Evolutionary conservation across 2,113 vertebrate genomes (phyloP).

Genomic region (Centropristis striata): DNA sequence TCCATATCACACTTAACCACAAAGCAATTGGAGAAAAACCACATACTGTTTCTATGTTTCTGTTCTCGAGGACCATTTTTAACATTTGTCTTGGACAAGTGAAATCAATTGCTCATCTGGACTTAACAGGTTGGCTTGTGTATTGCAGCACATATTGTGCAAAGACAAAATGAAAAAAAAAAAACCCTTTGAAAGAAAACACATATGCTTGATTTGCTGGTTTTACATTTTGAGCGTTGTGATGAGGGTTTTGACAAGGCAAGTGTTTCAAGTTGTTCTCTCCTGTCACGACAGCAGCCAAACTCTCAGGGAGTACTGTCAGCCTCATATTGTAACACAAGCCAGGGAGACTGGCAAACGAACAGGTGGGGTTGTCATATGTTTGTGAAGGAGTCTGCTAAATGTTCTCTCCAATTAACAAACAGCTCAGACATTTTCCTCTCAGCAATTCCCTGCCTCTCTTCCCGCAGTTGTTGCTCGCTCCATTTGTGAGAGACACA

Average conservation of each 20-base stretch:
- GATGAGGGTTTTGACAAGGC: slow-evolving; percentile 58
- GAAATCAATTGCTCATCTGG: slow-evolving; percentile 15
- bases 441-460: slow-evolving; percentile 27
- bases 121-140: not conserved
- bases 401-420: slow-evolving; percentile 77
- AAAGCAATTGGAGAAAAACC: slow-evolving; percentile 2
- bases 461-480: slow-evolving; percentile 20
- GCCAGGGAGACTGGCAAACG: slow-evolving; percentile 61
- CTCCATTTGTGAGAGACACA: slow-evolving; percentile 48
- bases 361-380: slow-evolving; percentile 79
- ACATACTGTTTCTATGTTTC: not conserved
- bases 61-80: not conserved
- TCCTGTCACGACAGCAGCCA: slow-evolving; percentile 62
- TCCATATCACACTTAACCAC: slow-evolving; percentile 7
- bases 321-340: slow-evolving; percentile 57
- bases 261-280: slow-evolving; percentile 57
- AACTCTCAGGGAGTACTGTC: slow-evolving; percentile 67
- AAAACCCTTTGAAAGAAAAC: slow-evolving; percentile 11
- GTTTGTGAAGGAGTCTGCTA: slow-evolving; percentile 68
- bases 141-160: not conserved
- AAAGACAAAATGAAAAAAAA: slow-evolving; percentile 4
- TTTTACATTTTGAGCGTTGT: slow-evolving; percentile 47
- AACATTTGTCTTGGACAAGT: not conserved
- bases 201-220: slow-evolving; percentile 31
- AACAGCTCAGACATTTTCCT: slow-evolving; percentile 63